Evolutionary conservation across 2,113 vertebrate genomes (phyloP), one percentile per base, ranked within the genome.

Genomic region (Apus apus): DNA sequence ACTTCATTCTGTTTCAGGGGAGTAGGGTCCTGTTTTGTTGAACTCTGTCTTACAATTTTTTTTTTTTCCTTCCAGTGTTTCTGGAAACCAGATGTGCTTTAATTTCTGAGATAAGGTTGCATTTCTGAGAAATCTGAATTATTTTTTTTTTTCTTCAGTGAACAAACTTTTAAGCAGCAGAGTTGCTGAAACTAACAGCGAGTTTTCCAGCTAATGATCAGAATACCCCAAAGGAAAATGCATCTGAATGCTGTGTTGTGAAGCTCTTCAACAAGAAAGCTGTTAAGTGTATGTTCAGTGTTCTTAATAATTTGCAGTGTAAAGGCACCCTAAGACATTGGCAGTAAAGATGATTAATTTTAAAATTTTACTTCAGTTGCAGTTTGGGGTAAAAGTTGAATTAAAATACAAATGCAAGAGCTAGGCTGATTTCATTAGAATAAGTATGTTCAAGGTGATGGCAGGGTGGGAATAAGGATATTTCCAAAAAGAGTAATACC

Each of bases 241-340:
- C 2, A 50, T 26, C 9, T 0, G 0, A 68, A 9, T 53, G 58
- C 11, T 67, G 10, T 2, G 0, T 22, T 84, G 13, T 20, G 26
- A 70, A 66, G 25, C 13, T 70, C 20, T 89, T 54, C 23, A 51
- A 13, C 11, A 79, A 51, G 71, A 64, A 67, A 64, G 13, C 21
- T 54, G 23, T 30, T 85, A 85, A 74, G 61, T 26, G 15, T 32
- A 54, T 7, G 13, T 85, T 34, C 75, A 27, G 67, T 9, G 18
- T 57, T 77, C 27, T 88, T 80, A 87, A 76, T 76, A 11, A 68
- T 34, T 32, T 75, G 20, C 43, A 78, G 22, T 9, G 15, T 43
- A 27, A 21, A 87, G 51, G 43, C 58, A 36, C n/a, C 43, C 15
- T 15, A 38, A 68, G 29, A 72, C 38, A 8, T 88, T 80, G 20